Base-by-base conservation (phyloP, 2,888 invertebrate species). In the Apodemia duryi region DNA sequence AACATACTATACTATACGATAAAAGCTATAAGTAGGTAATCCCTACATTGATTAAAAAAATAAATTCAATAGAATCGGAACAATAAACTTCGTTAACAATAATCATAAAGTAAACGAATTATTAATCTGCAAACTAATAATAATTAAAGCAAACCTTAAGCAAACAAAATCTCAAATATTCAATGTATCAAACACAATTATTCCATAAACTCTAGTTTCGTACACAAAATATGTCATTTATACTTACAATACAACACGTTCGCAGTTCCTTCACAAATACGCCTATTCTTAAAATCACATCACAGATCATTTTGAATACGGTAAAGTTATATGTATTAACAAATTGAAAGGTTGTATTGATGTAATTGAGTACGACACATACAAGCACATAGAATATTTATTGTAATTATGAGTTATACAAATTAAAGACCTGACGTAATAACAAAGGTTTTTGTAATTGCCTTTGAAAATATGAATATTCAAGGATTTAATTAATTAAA, bases 181-280 rank as follows among this genome's bases (percentile, higher is more conserved):
- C 74, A 71, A 74, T 76, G 72, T 78, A 77, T 73, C 73, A 75
- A 77, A 80, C 82, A 82, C 79, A 79, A 32, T 38, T 38, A 7
- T 57, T 66, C 66, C 63, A 72, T 72, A 74, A 73, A 71, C 75
- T 72, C 72, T 73, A 75, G 70, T 75, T 79, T 79, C 85, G 83
- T 88, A 89, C 85, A 88, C 87, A 90, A 89, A 90, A 88, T 90
- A 90, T 89, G 88, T 89, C 86, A 86, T 88, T 88, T 83, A 80
- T 80, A 75, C 79, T 83, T 85, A 61, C 52, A 57, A 13, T 57
- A 57, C 57, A 35, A 35, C 29, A 52, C 63, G 57, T 13, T 43
- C 63, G 63, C 65, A 63, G 64, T 70, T 68, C 63, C 66, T 68
- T 64, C 64, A 61, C 51, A 64, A 62, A 38, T 63, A 63, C 66